Evolutionary conservation across 2,797 vertebrate genomes (phyloP).

Genomic region (Takifugu rubripes): DNA sequence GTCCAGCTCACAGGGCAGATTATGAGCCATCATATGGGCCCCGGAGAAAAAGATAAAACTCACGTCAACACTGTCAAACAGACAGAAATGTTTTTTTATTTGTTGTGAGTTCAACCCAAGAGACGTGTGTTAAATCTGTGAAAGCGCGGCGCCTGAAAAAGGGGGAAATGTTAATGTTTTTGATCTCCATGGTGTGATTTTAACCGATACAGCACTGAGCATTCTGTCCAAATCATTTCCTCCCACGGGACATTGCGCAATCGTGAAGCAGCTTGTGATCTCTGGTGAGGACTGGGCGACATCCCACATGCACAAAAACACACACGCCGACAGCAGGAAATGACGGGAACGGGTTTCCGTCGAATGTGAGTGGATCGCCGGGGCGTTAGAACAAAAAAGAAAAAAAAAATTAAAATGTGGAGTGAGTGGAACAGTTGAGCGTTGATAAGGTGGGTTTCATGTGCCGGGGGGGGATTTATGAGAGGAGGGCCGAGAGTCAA

Average conservation of each 20-base stretch:
- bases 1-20: conserved; percentile 54
- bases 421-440: conserved; percentile 1
- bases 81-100: not conserved
- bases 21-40: conserved; percentile 44
- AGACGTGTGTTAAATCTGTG: not conserved
- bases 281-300: conserved; percentile 49
- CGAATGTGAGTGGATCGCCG: conserved; percentile 13
- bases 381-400: too few species aligned
- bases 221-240: conserved; percentile 59
- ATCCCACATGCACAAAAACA: conserved; percentile 69
- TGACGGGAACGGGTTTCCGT: conserved; percentile 50
- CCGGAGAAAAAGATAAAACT: conserved; percentile 32
- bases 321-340: conserved; percentile 53
- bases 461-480: not conserved
- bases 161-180: not conserved
- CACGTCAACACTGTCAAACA: conserved; percentile 23
- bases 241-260: conserved; percentile 40
- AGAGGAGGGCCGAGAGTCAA: not conserved
- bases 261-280: conserved; percentile 53
- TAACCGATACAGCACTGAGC: conserved; percentile 19
- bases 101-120: not conserved
- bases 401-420: conserved; percentile 5
- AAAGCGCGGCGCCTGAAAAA: not conserved
- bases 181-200: conserved; percentile 8
- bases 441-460: not conserved